Evolutionary conservation across 2,888 invertebrate species (phyloP).

Genomic region (Tinea pellionella): DNA sequence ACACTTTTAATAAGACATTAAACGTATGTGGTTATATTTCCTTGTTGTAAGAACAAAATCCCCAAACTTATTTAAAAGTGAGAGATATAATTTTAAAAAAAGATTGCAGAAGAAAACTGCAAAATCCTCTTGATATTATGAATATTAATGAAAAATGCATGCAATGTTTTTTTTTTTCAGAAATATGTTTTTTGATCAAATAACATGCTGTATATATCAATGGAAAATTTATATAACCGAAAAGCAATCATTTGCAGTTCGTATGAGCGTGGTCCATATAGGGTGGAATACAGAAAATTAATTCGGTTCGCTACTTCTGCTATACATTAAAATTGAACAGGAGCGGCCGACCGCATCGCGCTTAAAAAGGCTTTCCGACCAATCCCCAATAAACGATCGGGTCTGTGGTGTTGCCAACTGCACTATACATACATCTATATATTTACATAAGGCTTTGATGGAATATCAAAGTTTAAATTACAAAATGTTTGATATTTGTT

Average conservation of each 20-base stretch:
- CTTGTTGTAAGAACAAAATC: too few relatives aligned
- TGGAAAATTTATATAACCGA: constrained; percentile 2
- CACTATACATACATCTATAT: not conserved
- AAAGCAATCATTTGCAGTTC: constrained; percentile 10
- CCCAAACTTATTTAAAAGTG: too few relatives aligned
- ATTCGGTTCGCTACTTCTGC: constrained; percentile 29
- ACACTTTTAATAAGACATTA: too few relatives aligned
- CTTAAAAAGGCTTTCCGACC: constrained; percentile 35
- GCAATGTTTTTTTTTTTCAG: too few relatives aligned
- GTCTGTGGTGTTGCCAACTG: constrained; percentile 17
- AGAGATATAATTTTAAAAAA: too few relatives aligned
- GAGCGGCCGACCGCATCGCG: constrained; percentile 24
- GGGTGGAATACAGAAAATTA: constrained; percentile 30
- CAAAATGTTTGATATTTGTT: not conserved
- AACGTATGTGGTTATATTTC: too few relatives aligned
- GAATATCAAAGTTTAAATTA: not conserved
- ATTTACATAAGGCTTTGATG: not conserved
- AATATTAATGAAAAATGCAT: too few relatives aligned
- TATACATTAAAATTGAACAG: constrained; percentile 44
- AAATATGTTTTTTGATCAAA: too few relatives aligned
- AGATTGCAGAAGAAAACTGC: too few relatives aligned
- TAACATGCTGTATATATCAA: not conserved
- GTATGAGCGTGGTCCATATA: constrained; percentile 9
- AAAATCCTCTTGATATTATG: too few relatives aligned
- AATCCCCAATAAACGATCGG: constrained; percentile 46